Percentiles rank a stretch among this genome's conserved stretches.
Conservation (phyloP, 2,888 invertebrate species). For the Neoitamus cyanurus region DNA sequence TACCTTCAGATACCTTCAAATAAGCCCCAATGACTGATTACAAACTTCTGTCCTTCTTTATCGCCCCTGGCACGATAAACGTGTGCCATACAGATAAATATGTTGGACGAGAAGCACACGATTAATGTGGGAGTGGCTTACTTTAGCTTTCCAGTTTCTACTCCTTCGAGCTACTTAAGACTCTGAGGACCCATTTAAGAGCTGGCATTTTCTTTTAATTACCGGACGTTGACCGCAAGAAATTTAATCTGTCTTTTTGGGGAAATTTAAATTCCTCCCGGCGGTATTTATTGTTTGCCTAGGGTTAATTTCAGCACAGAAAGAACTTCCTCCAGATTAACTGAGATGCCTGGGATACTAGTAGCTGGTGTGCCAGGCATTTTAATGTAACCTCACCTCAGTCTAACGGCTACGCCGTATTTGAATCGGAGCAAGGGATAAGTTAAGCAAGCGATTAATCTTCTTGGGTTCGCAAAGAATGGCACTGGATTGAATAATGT, state of each 20-base stretch:
- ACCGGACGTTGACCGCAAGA: neutral
- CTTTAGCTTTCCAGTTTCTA: neutral
- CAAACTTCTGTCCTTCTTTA: neutral
- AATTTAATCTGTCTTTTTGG: neutral
- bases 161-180: neutral
- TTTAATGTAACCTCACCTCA: neutral
- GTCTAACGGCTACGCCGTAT: neutral
- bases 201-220: neutral
- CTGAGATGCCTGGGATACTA: neutral
- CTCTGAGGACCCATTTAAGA: neutral
- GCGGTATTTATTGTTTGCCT: neutral
- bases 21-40: neutral
- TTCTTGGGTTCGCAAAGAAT: neutral
- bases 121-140: neutral
- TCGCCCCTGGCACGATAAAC: neutral
- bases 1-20: neutral
- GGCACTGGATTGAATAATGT: neutral
- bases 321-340: neutral
- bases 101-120: neutral
- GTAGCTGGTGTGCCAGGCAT: neutral
- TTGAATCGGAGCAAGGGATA: neutral
- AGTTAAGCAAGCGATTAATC: neutral
- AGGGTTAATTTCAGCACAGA: neutral
- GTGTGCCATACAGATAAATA: neutral
- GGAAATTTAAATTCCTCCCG: neutral